Base-by-base conservation (phyloP, 2,888 invertebrate species). In the Ligdia adustata region DNA sequence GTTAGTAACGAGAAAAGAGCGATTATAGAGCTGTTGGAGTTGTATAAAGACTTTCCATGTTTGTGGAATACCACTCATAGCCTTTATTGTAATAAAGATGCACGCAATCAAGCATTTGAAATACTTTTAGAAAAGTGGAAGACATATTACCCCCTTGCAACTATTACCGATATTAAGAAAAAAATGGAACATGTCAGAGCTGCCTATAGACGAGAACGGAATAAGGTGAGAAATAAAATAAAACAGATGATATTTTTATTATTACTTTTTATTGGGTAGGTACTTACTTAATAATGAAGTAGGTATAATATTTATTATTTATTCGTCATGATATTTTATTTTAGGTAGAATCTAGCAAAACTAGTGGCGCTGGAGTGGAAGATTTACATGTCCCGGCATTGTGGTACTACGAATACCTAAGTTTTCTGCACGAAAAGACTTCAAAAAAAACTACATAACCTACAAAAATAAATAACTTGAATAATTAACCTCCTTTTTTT, bases 201-300 rank as follows among this genome's bases (percentile, higher is more conserved):
- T 7, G 9, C 31, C 14, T 29, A 29, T 29, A 29, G n/a, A 12
- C 18, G 46, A 2, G 46, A 46, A 29, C 33, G 20, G 13, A 46
- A 46, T 13, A 46, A 46, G 33, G 46, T 46, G 15, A n/a, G 46
- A 16, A 16, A 16, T 16, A 16, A 16, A 16, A 16, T 16, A 16
- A 16, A 16, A 16, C 16, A 16, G 16, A 16, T 16, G 16, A 16
- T 16, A 16, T 16, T 16, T 16, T 16, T 16, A 16, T 16, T 16
- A 16, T 16, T 16, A 16, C 16, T 16, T 16, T 16, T 16, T 16
- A 16, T 16, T 16, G 16, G 5, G 16, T 16, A 16, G 16, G 16
- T 16, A 16, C 16, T 16, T 16, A 39, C 20, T 16, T 16, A 16
- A 16, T 16, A 16, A 16, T 16, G 16, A 16, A 16, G 16, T 16